A percentile compares a stretch with the other conserved stretches of the same genome.
Evolutionary conservation across 2,113 vertebrate genomes (phyloP).

Genomic region (Mesembrinibis cayennensis): DNA sequence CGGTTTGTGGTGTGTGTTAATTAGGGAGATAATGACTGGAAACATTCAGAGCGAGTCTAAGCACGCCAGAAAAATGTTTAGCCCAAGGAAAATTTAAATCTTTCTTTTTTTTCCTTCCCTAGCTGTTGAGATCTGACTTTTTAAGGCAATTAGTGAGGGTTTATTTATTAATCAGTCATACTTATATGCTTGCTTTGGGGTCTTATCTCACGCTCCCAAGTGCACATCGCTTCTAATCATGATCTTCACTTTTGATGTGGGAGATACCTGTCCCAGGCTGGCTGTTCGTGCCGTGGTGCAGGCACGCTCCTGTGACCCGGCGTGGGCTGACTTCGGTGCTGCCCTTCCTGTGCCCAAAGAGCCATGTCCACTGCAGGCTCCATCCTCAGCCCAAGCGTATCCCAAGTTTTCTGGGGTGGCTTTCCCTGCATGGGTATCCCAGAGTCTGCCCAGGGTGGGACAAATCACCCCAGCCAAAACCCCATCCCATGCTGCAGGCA

Average conservation of each 20-base stretch:
- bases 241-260: background rate
- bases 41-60: background rate
- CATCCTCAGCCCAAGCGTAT: background rate
- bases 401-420: rapidly evolving
- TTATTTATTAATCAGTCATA: conserved; percentile 25
- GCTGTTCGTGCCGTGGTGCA: background rate
- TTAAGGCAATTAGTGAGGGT: conserved; percentile 25
- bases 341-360: background rate
- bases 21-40: background rate
- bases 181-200: background rate
- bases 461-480: background rate
- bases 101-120: background rate
- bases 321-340: rapidly evolving
- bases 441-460: background rate
- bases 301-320: rapidly evolving
- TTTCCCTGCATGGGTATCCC: background rate
- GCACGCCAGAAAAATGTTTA: background rate
- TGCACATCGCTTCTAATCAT: background rate
- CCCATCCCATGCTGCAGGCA: rapidly evolving
- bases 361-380: rapidly evolving
- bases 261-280: background rate
- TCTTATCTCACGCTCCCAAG: background rate
- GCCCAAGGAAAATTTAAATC: conserved; percentile 13
- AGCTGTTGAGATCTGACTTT: background rate
- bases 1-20: background rate